A percentile compares a stretch with the other conserved stretches of the same genome.
Conservation (phyloP, 2,797 vertebrate genomes). For the Pelobates cultripes region DNA sequence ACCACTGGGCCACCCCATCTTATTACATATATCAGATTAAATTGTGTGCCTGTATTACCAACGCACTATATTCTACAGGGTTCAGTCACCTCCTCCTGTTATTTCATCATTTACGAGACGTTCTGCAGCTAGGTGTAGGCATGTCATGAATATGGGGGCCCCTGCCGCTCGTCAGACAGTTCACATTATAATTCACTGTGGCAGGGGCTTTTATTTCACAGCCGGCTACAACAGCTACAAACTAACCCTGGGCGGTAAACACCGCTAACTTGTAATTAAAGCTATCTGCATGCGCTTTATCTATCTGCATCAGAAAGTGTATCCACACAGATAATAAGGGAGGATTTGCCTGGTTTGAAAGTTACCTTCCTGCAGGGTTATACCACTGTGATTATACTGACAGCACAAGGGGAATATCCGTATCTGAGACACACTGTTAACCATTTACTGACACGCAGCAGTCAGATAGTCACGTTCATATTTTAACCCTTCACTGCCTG, state of each 20-base stretch:
- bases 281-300: constrained; percentile 42
- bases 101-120: background rate
- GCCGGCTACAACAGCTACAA: constrained; percentile 37
- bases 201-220: constrained; percentile 36
- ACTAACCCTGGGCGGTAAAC: constrained; percentile 39
- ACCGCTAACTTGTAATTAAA: constrained; percentile 46
- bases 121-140: constrained; percentile 4
- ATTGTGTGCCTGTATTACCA: background rate
- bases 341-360: constrained; percentile 23
- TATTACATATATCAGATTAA: background rate
- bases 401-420: background rate
- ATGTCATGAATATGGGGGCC: constrained; percentile 21
- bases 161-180: background rate
- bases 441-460: background rate
- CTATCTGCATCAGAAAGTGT: constrained; percentile 43
- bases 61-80: background rate
- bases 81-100: background rate
- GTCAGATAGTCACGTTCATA: too few relatives aligned
- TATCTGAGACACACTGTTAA: background rate
- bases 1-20: too few relatives aligned
- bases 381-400: constrained; percentile 12
- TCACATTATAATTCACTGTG: constrained; percentile 36
- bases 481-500: background rate
- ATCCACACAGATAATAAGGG: constrained; percentile 35
- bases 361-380: constrained; percentile 13